Conservation (phyloP, 2,113 vertebrate genomes). For the Promerops cafer region DNA sequence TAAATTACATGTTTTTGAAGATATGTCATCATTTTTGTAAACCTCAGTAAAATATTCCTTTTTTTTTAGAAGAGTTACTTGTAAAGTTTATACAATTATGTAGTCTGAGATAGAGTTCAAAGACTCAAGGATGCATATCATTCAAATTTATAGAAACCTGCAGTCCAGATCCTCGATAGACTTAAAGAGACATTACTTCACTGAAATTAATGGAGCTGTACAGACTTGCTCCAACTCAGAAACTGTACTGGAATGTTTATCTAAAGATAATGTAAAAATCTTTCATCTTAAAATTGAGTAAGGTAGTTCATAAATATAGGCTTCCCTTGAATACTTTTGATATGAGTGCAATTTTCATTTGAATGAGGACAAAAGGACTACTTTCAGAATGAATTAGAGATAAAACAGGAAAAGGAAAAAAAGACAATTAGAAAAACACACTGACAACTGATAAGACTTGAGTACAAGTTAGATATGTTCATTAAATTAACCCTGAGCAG, state of each 20-base stretch:
- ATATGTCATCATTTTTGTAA: not conserved
- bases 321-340: not conserved
- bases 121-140: not conserved
- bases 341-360: not conserved
- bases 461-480: not conserved
- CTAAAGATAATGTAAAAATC: not conserved
- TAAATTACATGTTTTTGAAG: not conserved
- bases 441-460: not conserved
- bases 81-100: not conserved
- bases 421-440: not conserved
- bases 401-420: not conserved
- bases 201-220: not conserved
- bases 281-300: not conserved
- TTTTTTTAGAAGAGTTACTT: not conserved
- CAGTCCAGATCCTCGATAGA: not conserved
- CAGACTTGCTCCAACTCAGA: not conserved
- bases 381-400: not conserved
- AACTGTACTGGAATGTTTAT: not conserved
- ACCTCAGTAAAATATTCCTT: not conserved
- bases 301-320: not conserved
- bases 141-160: not conserved
- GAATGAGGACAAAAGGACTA: not conserved
- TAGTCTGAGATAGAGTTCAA: constrained; percentile 11
- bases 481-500: not conserved
- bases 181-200: not conserved